phyloP scores from a whole-genome alignment of 2,113 vertebrate genomes.

The Mixornis gularis region DNA sequence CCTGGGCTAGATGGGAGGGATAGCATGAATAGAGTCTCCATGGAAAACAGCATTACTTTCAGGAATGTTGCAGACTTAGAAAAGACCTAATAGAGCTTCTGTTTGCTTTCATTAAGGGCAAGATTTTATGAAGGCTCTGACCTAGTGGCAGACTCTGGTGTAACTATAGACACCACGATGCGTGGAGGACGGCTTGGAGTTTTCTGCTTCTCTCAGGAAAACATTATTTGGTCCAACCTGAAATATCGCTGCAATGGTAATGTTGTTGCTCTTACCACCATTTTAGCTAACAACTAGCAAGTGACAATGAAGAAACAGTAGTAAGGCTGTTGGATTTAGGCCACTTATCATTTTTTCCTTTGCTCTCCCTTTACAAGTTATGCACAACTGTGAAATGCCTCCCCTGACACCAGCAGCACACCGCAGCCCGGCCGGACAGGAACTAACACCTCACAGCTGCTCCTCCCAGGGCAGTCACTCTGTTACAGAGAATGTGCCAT shows the following conservation, averaged over 20 bases:
- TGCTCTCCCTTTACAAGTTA: background rate
- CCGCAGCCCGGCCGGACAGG: background rate
- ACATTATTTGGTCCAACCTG: constrained; percentile 98
- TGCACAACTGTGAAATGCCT: background rate
- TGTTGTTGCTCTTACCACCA: rapidly evolving
- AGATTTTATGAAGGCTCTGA: constrained; percentile 91
- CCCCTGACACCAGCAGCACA: background rate
- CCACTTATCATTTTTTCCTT: background rate
- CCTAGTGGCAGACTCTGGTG: constrained; percentile 90
- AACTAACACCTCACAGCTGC: background rate
- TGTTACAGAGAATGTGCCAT: background rate
- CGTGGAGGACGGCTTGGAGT: constrained; percentile 96
- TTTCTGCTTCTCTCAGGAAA: constrained; percentile 99
- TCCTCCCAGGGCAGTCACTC: background rate
- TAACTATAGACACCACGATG: constrained; percentile 94
- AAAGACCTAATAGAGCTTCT: background rate
- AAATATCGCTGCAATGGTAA: constrained; percentile 98
- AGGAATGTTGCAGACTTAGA: background rate
- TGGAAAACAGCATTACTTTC: background rate
- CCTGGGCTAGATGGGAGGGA: background rate
- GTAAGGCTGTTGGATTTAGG: background rate
- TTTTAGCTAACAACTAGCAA: background rate
- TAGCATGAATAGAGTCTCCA: background rate
- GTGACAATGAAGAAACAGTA: background rate
- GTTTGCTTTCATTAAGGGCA: constrained; percentile 72